Evolutionary conservation across 2,113 vertebrate genomes (phyloP).

Genomic region (Suricata suricatta): DNA sequence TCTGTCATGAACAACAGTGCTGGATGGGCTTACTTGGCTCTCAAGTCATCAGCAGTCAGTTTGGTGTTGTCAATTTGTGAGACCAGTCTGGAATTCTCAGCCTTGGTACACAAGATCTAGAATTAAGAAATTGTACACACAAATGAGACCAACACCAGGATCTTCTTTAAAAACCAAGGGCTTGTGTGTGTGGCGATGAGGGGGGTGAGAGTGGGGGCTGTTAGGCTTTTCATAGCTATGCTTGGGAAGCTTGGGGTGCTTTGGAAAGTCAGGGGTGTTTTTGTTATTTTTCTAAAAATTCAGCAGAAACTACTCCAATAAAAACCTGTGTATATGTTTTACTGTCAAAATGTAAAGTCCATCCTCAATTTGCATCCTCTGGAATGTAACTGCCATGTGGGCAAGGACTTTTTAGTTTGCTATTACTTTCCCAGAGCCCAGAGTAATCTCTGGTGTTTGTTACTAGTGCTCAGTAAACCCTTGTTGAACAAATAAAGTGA

Average conservation of each 20-base stretch:
- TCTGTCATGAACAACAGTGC: background rate
- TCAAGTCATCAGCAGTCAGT: slow-evolving; percentile 83
- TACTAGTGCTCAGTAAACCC: background rate
- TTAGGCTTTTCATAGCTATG: background rate
- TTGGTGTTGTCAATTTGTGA: slow-evolving; percentile 83
- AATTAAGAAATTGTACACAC: slow-evolving; percentile 73
- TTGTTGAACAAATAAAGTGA: background rate
- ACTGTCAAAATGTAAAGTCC: background rate
- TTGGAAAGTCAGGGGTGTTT: background rate
- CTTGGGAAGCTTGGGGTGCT: background rate
- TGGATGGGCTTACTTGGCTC: slow-evolving; percentile 81
- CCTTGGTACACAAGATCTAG: slow-evolving; percentile 81
- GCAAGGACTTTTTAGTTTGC: background rate
- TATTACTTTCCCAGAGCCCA: background rate
- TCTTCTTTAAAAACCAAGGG: slow-evolving; percentile 9
- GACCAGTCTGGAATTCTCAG: slow-evolving; percentile 82
- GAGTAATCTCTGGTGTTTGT: background rate
- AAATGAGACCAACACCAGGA: slow-evolving; percentile 70
- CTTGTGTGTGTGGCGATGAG: background rate
- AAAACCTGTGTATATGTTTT: background rate
- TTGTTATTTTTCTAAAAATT: slow-evolving; percentile 16
- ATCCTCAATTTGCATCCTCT: background rate
- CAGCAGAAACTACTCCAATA: background rate
- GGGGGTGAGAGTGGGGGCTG: background rate
- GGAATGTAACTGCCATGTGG: background rate